Base-by-base conservation (phyloP, 2,797 vertebrate genomes). In the Okamejei kenojei region DNA sequence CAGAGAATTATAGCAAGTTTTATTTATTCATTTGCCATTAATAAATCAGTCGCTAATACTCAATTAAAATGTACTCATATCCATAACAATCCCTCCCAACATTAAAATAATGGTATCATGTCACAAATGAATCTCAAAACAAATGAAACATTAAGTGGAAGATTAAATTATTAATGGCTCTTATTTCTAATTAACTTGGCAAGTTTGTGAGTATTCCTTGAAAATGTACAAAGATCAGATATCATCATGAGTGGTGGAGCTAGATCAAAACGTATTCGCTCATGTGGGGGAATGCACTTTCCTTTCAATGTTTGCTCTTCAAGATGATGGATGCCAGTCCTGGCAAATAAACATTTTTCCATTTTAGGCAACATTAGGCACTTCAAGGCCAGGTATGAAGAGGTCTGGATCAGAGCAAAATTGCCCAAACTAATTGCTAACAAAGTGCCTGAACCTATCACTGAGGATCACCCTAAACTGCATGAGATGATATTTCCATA, bases 21-120 rank as follows among this genome's bases (percentile, higher is more conserved):
- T 92, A 38, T 92, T 92, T 92, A 92, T 76, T 74, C 90, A 92
- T 54, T 92, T 76, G 38, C 38, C 90, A 92, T 74, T 71, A 74
- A 92, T 76, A 76, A 92, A 92, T 92, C 71, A 76, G 90, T 92
- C 90, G n/a, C n/a, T 74, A 92, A 92, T 92, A 54, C 90, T 76
- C 90, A 45, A 76, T 76, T 76, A 92, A 92, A 92, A 23, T 74
- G 38, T 58, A 54, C 38, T 76, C 38, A 54, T 23, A 23, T 91
- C 88, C 88, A 29, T 74, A 73, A 73, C 88, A 91, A 45, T 38
- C 68, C 88, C 38, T 91, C 23, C 88, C 76, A 74, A 76, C 71
- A 74, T 92, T 92, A 76, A 74, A 92, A 54, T 92, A 74, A 92
- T 92, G 90, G 54, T 74, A 92, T 88, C 63, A 88, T 92, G 90